Evolutionary conservation across 2,797 vertebrate species (phyloP).

Genomic region (Peromyscus melanophrys): DNA sequence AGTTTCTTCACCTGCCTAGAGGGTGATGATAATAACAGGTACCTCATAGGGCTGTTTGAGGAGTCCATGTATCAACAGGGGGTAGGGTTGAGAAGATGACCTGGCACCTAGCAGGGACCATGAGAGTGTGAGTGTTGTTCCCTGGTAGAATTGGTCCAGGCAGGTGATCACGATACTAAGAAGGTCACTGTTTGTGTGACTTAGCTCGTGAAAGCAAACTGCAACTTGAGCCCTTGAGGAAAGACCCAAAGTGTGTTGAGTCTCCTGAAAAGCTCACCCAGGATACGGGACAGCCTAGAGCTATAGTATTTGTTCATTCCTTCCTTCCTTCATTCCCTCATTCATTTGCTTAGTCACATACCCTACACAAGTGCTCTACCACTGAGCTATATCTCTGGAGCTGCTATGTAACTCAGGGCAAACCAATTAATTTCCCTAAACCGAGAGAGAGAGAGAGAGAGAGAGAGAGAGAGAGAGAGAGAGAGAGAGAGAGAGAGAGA

Average conservation of each 20-base stretch:
- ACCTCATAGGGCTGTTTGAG: not conserved
- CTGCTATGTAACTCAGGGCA: not conserved
- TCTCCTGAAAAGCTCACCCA: not conserved
- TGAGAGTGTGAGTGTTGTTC: not conserved
- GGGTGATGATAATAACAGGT: not conserved
- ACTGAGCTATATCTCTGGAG: not conserved
- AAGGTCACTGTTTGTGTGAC: not conserved
- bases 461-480: too few relatives aligned
- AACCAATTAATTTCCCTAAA: not conserved
- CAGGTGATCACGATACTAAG: not conserved
- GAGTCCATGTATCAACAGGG: not conserved
- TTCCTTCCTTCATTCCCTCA: too few relatives aligned
- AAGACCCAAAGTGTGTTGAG: not conserved
- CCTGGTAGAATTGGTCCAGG: not conserved
- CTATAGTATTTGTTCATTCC: not conserved
- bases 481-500: too few relatives aligned
- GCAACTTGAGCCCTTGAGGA: not conserved
- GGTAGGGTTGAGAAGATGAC: not conserved
- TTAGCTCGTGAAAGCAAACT: not conserved
- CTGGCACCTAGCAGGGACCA: accelerated
- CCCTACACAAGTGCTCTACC: not conserved
- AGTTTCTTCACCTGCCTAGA: not conserved
- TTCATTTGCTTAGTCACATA: not conserved
- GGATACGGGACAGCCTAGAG: not conserved
- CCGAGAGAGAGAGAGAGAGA: too few relatives aligned